These are phyloP conservation scores for Megalonaias nervosa DNA, from an alignment of 1,140 invertebrate species.

Conservation along the genomic window DNA sequence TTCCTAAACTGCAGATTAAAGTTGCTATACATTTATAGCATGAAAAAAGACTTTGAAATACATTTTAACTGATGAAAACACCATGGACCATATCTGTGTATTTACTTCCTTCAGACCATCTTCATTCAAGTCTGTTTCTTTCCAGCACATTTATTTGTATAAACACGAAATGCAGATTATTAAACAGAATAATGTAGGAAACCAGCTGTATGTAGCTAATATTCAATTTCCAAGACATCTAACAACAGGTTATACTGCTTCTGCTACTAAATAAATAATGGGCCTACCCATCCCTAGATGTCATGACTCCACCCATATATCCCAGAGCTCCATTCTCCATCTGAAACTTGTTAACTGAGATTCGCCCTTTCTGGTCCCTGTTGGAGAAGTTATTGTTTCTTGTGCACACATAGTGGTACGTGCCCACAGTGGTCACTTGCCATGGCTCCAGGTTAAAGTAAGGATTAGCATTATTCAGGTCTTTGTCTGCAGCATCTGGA, in stretches of 20 bases:
- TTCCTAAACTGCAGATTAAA: no score
- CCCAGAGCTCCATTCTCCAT: constrained; percentile 51
- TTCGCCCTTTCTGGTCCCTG: constrained; percentile 67
- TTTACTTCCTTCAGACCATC: no score
- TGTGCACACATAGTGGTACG: constrained; percentile 68
- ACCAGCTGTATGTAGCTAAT: neutral
- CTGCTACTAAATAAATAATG: neutral
- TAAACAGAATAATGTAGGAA: no score
- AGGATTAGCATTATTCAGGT: constrained; percentile 68
- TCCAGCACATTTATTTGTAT: neutral
- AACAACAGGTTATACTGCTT: neutral
- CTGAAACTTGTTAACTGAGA: constrained; percentile 43
- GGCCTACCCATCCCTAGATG: constrained; percentile 52
- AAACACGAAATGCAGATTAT: neutral
- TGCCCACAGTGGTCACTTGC: constrained; percentile 58
- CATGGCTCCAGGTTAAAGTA: constrained; percentile 67
- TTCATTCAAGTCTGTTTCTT: neutral
- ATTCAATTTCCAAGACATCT: neutral
- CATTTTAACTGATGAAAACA: no score
- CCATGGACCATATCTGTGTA: no score
- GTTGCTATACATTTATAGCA: no score
- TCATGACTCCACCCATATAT: constrained; percentile 59
- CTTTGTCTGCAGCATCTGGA: no score
- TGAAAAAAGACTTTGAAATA: no score
- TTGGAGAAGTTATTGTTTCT: constrained; percentile 72